Evolutionary conservation across 2,797 vertebrate species (phyloP), one percentile per base, ranked within the genome.

Genomic region (Triplophysa bombifrons): DNA sequence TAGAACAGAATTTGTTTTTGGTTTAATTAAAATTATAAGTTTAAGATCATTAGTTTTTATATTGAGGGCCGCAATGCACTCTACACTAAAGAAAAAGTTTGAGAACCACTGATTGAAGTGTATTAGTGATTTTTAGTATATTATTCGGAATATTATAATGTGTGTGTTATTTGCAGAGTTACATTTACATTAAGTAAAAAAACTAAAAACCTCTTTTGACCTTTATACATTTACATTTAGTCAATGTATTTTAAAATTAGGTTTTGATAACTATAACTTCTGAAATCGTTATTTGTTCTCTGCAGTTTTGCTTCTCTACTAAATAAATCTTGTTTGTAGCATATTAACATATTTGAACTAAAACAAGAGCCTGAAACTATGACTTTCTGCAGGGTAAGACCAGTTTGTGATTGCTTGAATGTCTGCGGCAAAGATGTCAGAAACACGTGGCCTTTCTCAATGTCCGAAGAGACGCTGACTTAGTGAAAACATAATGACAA

Each of bases 401-500:
- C 68, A 53, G 27, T n/a, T 50, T 67, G 38, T 27, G 17, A 38
- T 50, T 4, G 56, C 55, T 56, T 46, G 3, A n/a, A 25, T 30
- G 9, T 60, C 22, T 80, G 50, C 51, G 17, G 51, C 48, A 78
- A 70, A 78, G 60, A 80, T 74, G 78, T 74, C 78, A 73, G 41
- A 74, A 80, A 80, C 78, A 67, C 53, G 38, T 73, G 78, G 41
- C 61, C 25, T 48, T 22, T 58, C 61, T 66, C 19, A 66, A 17
- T 3, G 48, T 72, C 61, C 70, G 58, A 38, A 73, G 50, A 55
- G 51, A 22, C n/a, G 60, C 76, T 79, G 38, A 56, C 34, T 56
- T 27, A 44, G 61, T 67, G 19, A 34, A 79, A 65, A n/a, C 22
- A 27, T 55, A 64, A 64, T 8, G 17, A 25, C 69, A 58, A 22